phyloP scores from a whole-genome alignment of 2,797 vertebrate genomes.

The Characodon lateralis region DNA sequence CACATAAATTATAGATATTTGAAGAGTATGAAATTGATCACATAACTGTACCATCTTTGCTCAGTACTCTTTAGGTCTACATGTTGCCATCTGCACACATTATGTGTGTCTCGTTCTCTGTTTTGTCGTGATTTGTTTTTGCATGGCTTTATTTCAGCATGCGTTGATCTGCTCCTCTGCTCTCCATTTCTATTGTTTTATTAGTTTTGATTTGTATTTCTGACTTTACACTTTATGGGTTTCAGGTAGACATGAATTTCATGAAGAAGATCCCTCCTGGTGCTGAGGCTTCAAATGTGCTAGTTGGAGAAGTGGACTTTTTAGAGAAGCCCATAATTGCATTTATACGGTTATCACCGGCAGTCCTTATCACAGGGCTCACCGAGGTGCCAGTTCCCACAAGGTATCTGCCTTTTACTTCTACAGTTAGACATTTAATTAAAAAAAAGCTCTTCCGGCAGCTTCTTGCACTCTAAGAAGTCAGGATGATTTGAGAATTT shows the following conservation, averaged over 20 bases:
- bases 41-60: conserved; percentile 54
- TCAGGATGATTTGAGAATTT: conserved; percentile 6
- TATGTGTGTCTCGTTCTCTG: conserved; percentile 30
- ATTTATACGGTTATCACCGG: conserved; percentile 91
- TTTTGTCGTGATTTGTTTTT: conserved; percentile 28
- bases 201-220: not conserved
- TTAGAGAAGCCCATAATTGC: conserved; percentile 95
- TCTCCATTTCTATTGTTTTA: not conserved
- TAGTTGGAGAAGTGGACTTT: conserved; percentile 96
- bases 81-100: conserved; percentile 22
- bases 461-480: conserved; percentile 4
- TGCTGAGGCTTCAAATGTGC: conserved; percentile 95
- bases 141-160: conserved; percentile 2
- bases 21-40: conserved; percentile 17
- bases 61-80: conserved; percentile 58
- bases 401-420: conserved; percentile 76
- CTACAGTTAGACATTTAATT: not conserved
- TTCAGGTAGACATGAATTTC: conserved; percentile 97
- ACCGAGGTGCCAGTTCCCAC: conserved; percentile 97
- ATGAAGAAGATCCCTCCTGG: conserved; percentile 97
- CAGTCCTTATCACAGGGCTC: conserved; percentile 92
- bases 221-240: conserved; percentile 15
- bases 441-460: not conserved
- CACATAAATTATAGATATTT: conserved; percentile 16
- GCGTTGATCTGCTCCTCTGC: not conserved